phyloP scores from a whole-genome alignment of 2,888 invertebrate species.

The Barypeithes pellucidus region DNA sequence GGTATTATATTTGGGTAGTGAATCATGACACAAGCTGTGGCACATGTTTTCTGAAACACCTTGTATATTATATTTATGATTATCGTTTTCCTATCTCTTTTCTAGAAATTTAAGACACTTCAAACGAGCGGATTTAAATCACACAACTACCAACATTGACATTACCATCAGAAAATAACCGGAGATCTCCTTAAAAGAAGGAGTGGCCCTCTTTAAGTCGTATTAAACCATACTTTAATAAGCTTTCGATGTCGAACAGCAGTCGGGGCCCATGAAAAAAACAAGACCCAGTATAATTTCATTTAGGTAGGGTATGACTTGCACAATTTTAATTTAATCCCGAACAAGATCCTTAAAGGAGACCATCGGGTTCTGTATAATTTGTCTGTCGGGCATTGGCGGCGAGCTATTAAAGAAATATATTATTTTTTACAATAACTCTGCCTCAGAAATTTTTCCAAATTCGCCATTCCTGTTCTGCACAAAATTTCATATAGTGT shows the following conservation, averaged over 20 bases:
- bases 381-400: conserved; percentile 38
- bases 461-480: too few species aligned
- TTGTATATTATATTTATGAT: too few species aligned
- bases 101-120: conserved; percentile 17
- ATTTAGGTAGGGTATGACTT: conserved; percentile 44
- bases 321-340: conserved; percentile 51
- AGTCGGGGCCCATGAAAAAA: conserved; percentile 21
- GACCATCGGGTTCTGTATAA: conserved; percentile 34
- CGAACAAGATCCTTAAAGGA: conserved; percentile 33
- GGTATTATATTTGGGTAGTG: too few species aligned
- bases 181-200: conserved; percentile 39
- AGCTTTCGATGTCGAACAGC: conserved; percentile 35
- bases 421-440: too few species aligned
- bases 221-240: conserved; percentile 42
- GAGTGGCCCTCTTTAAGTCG: conserved; percentile 43
- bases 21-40: too few species aligned
- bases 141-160: conserved; percentile 26
- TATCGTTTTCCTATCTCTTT: neutral
- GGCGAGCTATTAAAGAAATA: conserved; percentile 7
- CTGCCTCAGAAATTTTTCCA: too few species aligned
- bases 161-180: conserved; percentile 23
- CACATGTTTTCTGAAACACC: too few species aligned
- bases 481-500: too few species aligned
- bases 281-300: conserved; percentile 32
- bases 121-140: conserved; percentile 29